Evolutionary conservation across 1,140 invertebrate genomes (phyloP).

Genomic region (Megalopta genalis): DNA sequence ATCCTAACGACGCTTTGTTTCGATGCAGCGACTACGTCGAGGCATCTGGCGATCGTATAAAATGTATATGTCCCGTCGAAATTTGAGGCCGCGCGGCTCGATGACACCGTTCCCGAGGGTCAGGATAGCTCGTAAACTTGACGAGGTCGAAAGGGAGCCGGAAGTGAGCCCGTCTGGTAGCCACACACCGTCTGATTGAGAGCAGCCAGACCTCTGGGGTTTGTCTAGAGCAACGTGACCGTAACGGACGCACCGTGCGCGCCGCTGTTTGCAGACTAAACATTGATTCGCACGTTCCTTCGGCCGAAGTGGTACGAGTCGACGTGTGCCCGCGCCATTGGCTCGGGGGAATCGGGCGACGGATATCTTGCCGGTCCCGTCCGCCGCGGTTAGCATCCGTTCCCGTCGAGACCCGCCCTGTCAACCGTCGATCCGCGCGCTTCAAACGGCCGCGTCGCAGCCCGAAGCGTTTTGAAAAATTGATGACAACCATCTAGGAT

Average conservation of each 20-base stretch:
- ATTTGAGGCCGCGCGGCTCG: background rate
- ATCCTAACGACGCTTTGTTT: too few relatives aligned
- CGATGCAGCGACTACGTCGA: too few relatives aligned
- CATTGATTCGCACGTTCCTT: conserved; percentile 54
- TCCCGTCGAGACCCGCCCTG: background rate
- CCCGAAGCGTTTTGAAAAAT: too few relatives aligned
- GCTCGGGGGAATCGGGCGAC: background rate
- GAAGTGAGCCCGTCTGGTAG: background rate
- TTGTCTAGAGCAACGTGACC: conserved; percentile 50
- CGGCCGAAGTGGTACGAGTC: conserved; percentile 25
- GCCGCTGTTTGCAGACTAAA: conserved; percentile 47
- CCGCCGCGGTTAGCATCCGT: background rate
- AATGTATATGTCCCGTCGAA: too few relatives aligned
- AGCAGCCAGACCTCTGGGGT: conserved; percentile 33
- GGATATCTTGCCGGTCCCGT: background rate
- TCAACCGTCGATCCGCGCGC: background rate
- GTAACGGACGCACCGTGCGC: conserved; percentile 35
- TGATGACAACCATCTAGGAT: too few relatives aligned
- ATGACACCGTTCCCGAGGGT: background rate
- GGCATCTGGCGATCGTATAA: too few relatives aligned
- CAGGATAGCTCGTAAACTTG: background rate
- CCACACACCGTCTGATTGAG: conserved; percentile 41
- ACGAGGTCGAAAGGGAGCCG: background rate
- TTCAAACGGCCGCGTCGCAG: too few relatives aligned
- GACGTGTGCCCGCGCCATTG: background rate